These are phyloP conservation scores for Egretta garzetta DNA, from an alignment of 2,113 vertebrate genomes.

Conservation along the genomic window DNA sequence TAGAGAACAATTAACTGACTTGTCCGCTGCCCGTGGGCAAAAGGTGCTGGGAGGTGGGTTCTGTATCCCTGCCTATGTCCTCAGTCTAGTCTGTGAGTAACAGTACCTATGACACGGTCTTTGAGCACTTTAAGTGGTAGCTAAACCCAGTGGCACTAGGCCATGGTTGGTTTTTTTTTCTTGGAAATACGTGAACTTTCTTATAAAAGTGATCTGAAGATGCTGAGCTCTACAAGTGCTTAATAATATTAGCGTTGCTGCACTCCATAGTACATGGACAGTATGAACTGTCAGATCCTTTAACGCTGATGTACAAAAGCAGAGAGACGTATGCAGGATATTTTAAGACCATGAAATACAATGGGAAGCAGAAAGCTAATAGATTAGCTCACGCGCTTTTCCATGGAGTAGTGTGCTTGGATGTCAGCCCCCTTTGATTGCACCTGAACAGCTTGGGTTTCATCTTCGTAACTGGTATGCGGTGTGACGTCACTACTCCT, in stretches of 20 bases:
- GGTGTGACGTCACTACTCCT: neutral
- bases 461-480: neutral
- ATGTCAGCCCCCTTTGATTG: neutral
- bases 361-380: neutral
- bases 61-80: neutral
- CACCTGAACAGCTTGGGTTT: neutral
- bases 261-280: fast-evolving
- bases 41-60: neutral
- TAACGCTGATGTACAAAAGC: neutral
- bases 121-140: neutral
- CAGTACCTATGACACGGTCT: fast-evolving
- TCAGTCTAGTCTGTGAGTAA: neutral
- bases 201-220: neutral
- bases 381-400: neutral
- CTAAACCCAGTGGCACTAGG: neutral
- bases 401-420: neutral
- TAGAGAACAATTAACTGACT: neutral
- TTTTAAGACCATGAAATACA: neutral
- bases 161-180: neutral
- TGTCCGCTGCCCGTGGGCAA: neutral
- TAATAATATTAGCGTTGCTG: neutral
- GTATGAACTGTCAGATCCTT: neutral
- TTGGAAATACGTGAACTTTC: neutral
- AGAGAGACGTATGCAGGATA: neutral
- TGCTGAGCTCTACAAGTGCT: neutral